Percentiles rank a stretch among this genome's conserved stretches.
phyloP scores from a whole-genome alignment of 2,113 vertebrate genomes.

The Albula glossodonta region DNA sequence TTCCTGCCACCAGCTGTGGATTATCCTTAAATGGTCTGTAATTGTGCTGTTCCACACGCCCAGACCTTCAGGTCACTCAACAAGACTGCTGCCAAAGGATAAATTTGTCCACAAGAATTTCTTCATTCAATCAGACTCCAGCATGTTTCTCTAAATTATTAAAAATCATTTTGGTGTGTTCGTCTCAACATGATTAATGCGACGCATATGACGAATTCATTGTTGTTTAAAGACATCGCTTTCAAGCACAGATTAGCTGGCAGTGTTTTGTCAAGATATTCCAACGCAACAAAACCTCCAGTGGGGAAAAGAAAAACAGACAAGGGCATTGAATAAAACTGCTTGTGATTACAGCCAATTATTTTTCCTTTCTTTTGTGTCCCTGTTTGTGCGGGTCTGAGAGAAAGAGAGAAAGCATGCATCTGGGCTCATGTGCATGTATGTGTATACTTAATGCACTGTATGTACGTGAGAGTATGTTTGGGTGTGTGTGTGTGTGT shows the following conservation, averaged over 20 bases:
- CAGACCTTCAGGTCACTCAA: neutral
- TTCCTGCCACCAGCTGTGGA: neutral
- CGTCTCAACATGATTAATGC: neutral
- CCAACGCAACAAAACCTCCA: neutral
- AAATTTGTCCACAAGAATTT: neutral
- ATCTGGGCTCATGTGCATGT: neutral
- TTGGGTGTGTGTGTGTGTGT: slow-evolving; percentile 15
- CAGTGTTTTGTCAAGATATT: neutral
- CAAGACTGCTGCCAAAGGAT: neutral
- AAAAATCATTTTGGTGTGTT: neutral
- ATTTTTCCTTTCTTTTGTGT: neutral
- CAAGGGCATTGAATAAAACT: neutral
- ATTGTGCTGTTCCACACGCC: no score
- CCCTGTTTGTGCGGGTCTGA: neutral
- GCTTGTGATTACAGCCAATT: neutral
- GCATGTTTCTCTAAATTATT: neutral
- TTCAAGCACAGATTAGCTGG: neutral
- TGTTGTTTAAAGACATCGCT: neutral
- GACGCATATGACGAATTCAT: neutral
- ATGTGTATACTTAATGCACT: neutral
- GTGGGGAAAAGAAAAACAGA: neutral
- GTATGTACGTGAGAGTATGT: neutral
- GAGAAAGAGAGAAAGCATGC: neutral
- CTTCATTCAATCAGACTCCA: neutral
- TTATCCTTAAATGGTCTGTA: neutral